Conservation (phyloP, 1,140 invertebrate species). For the Daktulosphaira vitifoliae region DNA sequence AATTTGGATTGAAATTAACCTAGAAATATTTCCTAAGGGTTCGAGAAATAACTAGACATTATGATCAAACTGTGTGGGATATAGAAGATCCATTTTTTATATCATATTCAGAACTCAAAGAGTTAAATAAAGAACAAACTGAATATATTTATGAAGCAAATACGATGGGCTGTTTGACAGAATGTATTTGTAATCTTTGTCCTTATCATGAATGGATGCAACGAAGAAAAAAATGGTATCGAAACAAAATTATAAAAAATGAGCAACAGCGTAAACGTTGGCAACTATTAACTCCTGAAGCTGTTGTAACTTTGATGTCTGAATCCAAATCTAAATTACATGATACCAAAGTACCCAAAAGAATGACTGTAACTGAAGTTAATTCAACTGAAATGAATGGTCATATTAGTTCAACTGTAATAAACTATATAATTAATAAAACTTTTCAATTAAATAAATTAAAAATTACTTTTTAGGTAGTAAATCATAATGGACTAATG, state of each 20-base stretch:
- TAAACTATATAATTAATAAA: too few relatives aligned
- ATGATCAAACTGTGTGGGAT: constrained; percentile 29
- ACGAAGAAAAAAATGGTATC: constrained; percentile 10
- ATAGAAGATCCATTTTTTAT: constrained; percentile 18
- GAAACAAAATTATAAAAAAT: constrained; percentile 1
- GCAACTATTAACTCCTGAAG: constrained; percentile 2
- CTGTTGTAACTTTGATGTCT: neutral
- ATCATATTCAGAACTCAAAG: constrained; percentile 7
- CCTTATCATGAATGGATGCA: constrained; percentile 18
- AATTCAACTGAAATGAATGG: constrained; percentile 16
- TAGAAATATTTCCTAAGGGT: too few relatives aligned
- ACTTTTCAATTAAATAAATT: too few relatives aligned
- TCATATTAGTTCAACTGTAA: constrained; percentile 8
- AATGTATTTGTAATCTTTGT: constrained; percentile 27
- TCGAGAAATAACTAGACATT: constrained; percentile 27
- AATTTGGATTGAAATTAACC: too few relatives aligned
- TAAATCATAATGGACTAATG: neutral
- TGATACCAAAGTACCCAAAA: constrained; percentile 5
- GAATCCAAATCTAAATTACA: neutral
- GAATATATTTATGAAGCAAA: constrained; percentile 18
- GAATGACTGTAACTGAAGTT: constrained; percentile 6
- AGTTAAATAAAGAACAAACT: constrained; percentile 5
- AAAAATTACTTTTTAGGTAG: neutral
- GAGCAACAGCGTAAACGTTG: constrained; percentile 5
- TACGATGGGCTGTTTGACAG: constrained; percentile 3